Base-by-base conservation (phyloP, 2,888 invertebrate genomes). In the Seira musarum region DNA sequence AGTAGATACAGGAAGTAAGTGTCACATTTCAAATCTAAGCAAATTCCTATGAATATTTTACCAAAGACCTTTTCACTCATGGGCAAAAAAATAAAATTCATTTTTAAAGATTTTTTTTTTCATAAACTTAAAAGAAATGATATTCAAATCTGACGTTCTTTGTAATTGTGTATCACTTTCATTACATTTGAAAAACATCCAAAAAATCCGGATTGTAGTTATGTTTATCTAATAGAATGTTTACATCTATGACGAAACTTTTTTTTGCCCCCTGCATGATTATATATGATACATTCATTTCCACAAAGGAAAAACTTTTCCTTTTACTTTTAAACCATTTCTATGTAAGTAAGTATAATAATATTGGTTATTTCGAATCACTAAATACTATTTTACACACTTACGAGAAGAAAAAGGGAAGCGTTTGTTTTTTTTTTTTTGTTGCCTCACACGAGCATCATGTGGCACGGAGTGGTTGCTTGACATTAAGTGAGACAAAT, bases 401-500 rank as follows among this genome's bases (percentile, higher is more conserved):
- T 49, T 49, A n/a, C 6, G 49, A 15, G 15, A 49, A 49, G 17
- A 15, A 3, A 30, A 30, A n/a, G n/a, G n/a, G 49, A 49, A n/a
- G 49, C 49, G 49, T 49, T 49, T 3, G 3, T 49, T 49, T 49
- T 49, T 3, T 49, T 49, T 49, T 49, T 49, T n/a, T 49, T 64
- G 53, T 49, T 64, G 46, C 61, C 24, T 22, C 49, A 49, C 49
- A 49, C 49, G 85, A 85, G 87, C 86, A 87, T 86, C 87, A 87
- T 87, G 86, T 87, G 87, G 85, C 86, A 86, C 66, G 82, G 82
- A 87, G 85, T 84, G 84, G 84, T 78, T 85, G 85, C 87, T 90
- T 91, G 91, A 91, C 91, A 91, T 90, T 91, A 91, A 91, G 91
- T 90, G 91, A 91, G 91, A 91, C 90, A 91, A 91, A 91, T 90